Conservation (phyloP, 1,140 invertebrate genomes). For the Cephus cinctus region DNA sequence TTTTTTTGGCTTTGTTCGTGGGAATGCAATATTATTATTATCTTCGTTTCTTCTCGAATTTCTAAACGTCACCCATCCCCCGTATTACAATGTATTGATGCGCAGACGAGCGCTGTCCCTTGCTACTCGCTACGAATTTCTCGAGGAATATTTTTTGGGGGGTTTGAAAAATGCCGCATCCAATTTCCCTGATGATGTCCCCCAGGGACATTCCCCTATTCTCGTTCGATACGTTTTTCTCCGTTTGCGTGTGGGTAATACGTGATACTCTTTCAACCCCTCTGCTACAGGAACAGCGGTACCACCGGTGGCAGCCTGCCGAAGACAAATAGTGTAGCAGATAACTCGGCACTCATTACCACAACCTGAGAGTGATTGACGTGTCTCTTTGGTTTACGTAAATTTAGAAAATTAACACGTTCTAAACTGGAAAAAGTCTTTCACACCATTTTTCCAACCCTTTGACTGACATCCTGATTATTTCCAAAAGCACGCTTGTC, state of each 20-base stretch:
- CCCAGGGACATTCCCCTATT: slow-evolving; percentile 29
- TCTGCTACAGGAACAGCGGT: slow-evolving; percentile 1
- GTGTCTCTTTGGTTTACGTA: slow-evolving; percentile 19
- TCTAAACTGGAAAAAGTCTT: too few species aligned
- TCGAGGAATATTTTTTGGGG: slow-evolving; percentile 31
- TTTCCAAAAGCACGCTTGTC: too few species aligned
- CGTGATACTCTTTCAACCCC: slow-evolving; percentile 25
- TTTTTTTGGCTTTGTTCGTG: too few species aligned
- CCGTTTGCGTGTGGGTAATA: slow-evolving; percentile 16
- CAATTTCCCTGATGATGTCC: slow-evolving; percentile 54
- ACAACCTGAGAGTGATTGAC: slow-evolving; percentile 23
- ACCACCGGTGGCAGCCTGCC: slow-evolving; percentile 21
- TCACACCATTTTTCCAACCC: too few species aligned
- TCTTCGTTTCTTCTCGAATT: too few species aligned
- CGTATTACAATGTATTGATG: too few species aligned
- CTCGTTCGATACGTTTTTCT: slow-evolving; percentile 25
- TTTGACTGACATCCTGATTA: too few species aligned
- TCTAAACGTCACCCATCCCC: too few species aligned
- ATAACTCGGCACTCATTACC: slow-evolving; percentile 35
- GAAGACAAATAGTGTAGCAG: slow-evolving; percentile 47
- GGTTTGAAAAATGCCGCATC: slow-evolving; percentile 49
- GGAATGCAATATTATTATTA: too few species aligned
- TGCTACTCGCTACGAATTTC: slow-evolving; percentile 17
- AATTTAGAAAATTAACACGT: slow-evolving; percentile 35
- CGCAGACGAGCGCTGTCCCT: too few species aligned